phyloP scores from a whole-genome alignment of 2,888 invertebrate genomes.

The Sarcophaga rosellei region DNA sequence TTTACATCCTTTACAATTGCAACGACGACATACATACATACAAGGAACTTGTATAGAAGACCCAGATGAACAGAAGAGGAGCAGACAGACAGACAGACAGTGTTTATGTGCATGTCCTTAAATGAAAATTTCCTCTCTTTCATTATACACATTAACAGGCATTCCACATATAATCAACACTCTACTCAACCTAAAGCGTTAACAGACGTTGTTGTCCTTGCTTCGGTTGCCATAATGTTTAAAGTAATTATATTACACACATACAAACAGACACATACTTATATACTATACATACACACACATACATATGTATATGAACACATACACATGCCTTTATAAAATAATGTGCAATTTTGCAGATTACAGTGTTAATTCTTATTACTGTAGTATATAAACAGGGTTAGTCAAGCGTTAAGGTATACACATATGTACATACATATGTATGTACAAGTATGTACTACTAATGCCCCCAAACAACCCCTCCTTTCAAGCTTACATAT shows the following conservation, averaged over 20 bases:
- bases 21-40: background rate
- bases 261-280: constrained; percentile 23
- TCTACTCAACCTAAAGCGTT: constrained; percentile 66
- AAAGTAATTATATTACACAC: constrained; percentile 60
- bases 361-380: constrained; percentile 79
- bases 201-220: constrained; percentile 67
- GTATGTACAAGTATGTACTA: constrained; percentile 4
- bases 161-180: constrained; percentile 68
- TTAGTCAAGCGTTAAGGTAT: constrained; percentile 44
- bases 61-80: background rate
- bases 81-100: background rate
- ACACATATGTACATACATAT: background rate
- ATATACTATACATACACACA: background rate
- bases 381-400: constrained; percentile 78
- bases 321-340: constrained; percentile 14
- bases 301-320: constrained; percentile 23
- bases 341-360: constrained; percentile 77
- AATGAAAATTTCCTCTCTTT: constrained; percentile 62
- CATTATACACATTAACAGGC: constrained; percentile 65
- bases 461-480: background rate
- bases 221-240: constrained; percentile 65
- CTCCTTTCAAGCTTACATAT: background rate
- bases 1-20: constrained; percentile 28
- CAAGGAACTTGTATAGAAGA: background rate
- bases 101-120: constrained; percentile 26